phyloP scores from a whole-genome alignment of 2,797 vertebrate genomes.

The Lepus townsendii region DNA sequence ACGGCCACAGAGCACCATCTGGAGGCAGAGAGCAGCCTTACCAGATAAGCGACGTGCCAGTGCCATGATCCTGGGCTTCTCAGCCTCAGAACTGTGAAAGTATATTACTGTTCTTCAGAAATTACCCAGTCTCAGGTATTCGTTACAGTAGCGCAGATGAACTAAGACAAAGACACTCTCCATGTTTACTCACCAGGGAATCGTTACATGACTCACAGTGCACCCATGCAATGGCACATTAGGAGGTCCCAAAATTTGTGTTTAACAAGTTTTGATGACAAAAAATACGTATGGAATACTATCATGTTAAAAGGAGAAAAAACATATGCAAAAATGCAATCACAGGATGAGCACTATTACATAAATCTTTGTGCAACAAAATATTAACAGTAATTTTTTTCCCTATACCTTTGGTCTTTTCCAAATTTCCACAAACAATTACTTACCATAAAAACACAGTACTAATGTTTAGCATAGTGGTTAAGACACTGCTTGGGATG shows the following conservation, averaged over 20 bases:
- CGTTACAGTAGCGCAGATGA: background rate
- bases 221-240: background rate
- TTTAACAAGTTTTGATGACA: background rate
- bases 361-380: background rate
- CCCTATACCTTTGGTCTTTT: background rate
- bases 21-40: background rate
- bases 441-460: constrained; percentile 35
- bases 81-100: background rate
- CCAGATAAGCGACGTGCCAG: background rate
- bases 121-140: background rate
- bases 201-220: background rate
- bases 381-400: constrained; percentile 40
- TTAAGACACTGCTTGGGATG: no score
- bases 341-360: background rate
- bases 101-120: background rate
- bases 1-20: background rate
- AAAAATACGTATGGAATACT: constrained; percentile 12
- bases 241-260: background rate
- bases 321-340: background rate
- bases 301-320: constrained; percentile 53
- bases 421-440: constrained; percentile 38
- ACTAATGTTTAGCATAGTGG: no score
- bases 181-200: background rate
- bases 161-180: background rate
- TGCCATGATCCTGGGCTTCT: background rate